phyloP scores from a whole-genome alignment of 2,113 vertebrate species.

The Gila orcuttii region DNA sequence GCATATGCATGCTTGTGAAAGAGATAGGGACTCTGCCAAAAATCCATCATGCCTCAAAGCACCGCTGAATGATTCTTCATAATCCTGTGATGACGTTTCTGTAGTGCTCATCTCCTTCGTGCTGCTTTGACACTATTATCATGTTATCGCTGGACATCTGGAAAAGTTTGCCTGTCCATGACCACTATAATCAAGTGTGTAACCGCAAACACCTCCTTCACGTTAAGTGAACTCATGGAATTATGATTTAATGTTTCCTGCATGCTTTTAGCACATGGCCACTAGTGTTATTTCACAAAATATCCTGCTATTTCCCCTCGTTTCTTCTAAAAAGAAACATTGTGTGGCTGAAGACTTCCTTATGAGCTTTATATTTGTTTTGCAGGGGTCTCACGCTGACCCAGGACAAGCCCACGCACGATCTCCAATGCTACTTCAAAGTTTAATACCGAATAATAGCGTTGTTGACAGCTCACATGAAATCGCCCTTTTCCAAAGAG shows the following conservation, averaged over 20 bases:
- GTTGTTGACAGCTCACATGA: slow-evolving; percentile 68
- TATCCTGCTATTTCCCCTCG: slow-evolving; percentile 46
- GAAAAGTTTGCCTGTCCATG: slow-evolving; percentile 67
- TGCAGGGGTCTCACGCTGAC: slow-evolving; percentile 52
- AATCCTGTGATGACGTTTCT: slow-evolving; percentile 67
- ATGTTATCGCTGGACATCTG: slow-evolving; percentile 74
- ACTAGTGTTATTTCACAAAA: slow-evolving; percentile 66
- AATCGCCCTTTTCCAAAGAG: slow-evolving; percentile 58
- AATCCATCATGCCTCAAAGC: slow-evolving; percentile 53
- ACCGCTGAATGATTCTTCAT: slow-evolving; percentile 60
- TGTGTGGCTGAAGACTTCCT: slow-evolving; percentile 52
- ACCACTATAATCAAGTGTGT: slow-evolving; percentile 65
- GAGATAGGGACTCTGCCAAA: neutral
- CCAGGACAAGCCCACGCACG: slow-evolving; percentile 54
- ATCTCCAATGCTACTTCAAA: slow-evolving; percentile 72
- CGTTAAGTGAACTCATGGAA: slow-evolving; percentile 56
- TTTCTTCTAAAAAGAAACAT: slow-evolving; percentile 35
- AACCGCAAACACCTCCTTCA: slow-evolving; percentile 68
- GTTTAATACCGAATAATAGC: slow-evolving; percentile 72
- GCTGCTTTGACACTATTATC: slow-evolving; percentile 62
- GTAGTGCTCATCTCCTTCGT: slow-evolving; percentile 48
- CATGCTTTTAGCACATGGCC: slow-evolving; percentile 55
- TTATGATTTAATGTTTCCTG: slow-evolving; percentile 73
- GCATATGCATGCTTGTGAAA: slow-evolving; percentile 38
- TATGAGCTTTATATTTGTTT: slow-evolving; percentile 61